These are phyloP conservation scores for Linyphia triangularis DNA, from an alignment of 2,888 invertebrate genomes.

Conservation along the genomic window DNA sequence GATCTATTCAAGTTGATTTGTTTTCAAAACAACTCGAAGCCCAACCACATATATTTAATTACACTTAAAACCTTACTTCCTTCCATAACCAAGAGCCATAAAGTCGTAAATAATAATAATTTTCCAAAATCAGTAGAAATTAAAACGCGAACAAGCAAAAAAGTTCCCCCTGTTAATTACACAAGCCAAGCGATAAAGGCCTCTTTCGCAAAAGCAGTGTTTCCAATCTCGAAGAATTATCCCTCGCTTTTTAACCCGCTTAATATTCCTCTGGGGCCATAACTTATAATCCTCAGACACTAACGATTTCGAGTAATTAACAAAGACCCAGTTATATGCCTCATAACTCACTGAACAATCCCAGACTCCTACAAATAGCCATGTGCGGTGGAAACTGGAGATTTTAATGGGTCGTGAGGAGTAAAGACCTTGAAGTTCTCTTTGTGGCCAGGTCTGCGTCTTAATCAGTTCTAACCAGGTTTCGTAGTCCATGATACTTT, in stretches of 20 bases:
- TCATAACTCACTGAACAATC: background rate
- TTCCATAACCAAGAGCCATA: background rate
- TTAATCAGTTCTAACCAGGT: constrained; percentile 26
- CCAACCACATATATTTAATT: background rate
- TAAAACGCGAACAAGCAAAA: background rate
- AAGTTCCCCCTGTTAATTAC: background rate
- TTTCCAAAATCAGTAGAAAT: background rate
- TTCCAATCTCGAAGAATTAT: background rate
- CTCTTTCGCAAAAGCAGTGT: constrained; percentile 19
- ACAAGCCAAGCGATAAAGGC: background rate
- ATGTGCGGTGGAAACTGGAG: constrained; percentile 1
- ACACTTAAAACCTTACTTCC: constrained; percentile 15
- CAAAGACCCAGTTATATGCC: constrained; percentile 26
- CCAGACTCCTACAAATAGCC: background rate
- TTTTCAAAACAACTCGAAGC: too few species aligned
- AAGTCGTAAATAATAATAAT: background rate
- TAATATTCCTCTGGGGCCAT: constrained; percentile 23
- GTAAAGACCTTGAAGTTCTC: background rate
- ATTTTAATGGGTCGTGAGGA: constrained; percentile 39
- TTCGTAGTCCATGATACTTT: background rate
- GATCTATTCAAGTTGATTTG: too few species aligned
- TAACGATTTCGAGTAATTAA: constrained; percentile 50
- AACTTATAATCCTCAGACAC: constrained; percentile 34
- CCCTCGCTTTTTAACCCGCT: background rate
- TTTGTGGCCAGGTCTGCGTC: constrained; percentile 4